Evolutionary conservation across 2,888 invertebrate species (phyloP), one percentile per base, ranked within the genome.

Genomic region (Chrysodeixis includens): DNA sequence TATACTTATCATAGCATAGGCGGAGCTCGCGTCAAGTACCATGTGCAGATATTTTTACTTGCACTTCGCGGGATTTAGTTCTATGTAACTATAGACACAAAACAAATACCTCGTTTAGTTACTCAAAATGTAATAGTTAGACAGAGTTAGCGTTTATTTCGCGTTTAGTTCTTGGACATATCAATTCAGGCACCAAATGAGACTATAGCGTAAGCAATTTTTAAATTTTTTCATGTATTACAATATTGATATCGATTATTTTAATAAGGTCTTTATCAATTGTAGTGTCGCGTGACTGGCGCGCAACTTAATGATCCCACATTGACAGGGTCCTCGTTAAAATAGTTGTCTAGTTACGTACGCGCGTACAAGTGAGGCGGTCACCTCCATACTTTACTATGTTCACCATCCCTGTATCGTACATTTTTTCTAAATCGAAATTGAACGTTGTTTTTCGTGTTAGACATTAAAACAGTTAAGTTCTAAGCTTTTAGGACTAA

Each of bases 121-220:
- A 92, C 87, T 90, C 90, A 88, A 84, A 84, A 86, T 81, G 86
- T 87, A 87, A 90, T 93, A 94, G 93, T 86, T 92, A 93, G 92
- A 89, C 90, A 88, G 88, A 88, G 81, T 91, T 92, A 91, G 90
- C 84, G 75, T 92, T 93, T 87, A 88, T 92, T 93, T 94, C 90
- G 92, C 90, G 85, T 94, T 94, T 92, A 91, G 90, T 94, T 94
- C 88, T 90, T 87, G 90, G 84, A 95, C 94, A 95, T 94, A 94
- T 95, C 94, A 95, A 93, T 90, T 93, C 93, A 93, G 88, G 93
- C 94, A 94, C 94, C 94, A 94, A 94, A 92, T 90, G 88, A 93
- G 88, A 93, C 91, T 93, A 89, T 92, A 94, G 93, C 76, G 84
- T 94, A 94, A 95, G 94, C 88, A 79, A 85, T 90, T 92, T 90